Conservation (phyloP, 2,797 vertebrate species). For the Gymnothorax reevesii region DNA sequence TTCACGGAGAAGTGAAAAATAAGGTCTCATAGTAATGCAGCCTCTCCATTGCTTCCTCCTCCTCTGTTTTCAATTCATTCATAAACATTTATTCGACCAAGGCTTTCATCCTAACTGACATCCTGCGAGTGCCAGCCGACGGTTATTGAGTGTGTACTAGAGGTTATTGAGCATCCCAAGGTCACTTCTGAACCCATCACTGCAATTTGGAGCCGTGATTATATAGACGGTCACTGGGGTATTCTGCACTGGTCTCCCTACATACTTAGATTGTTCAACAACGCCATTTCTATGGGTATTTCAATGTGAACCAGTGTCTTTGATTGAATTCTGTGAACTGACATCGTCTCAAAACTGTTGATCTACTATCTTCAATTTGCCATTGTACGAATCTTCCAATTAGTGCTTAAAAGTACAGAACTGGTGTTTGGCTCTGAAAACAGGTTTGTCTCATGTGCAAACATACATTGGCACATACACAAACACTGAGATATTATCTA, state of each 20-base stretch:
- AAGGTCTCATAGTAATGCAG: slow-evolving; percentile 39
- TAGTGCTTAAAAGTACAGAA: neutral
- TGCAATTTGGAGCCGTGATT: neutral
- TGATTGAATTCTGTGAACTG: neutral
- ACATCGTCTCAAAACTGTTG: too few species aligned
- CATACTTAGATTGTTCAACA: neutral
- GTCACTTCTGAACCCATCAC: neutral
- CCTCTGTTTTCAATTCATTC: too few species aligned
- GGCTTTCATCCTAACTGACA: too few species aligned
- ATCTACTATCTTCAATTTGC: neutral
- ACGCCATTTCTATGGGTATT: neutral
- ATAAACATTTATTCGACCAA: too few species aligned
- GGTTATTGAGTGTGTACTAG: too few species aligned
- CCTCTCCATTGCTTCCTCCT: neutral
- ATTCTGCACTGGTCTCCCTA: neutral
- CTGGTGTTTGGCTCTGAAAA: too few species aligned
- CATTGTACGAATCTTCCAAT: neutral
- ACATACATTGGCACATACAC: too few species aligned
- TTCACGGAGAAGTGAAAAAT: slow-evolving; percentile 21
- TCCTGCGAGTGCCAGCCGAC: too few species aligned
- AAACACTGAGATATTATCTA: slow-evolving; percentile 42
- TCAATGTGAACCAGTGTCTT: too few species aligned
- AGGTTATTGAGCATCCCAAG: too few species aligned
- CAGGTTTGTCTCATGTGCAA: neutral
- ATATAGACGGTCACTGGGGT: neutral